Percentiles rank a stretch among this genome's conserved stretches.
These are phyloP conservation scores for Crotalus viridis DNA, from an alignment of 2,113 vertebrate species.

Conservation along the genomic window DNA sequence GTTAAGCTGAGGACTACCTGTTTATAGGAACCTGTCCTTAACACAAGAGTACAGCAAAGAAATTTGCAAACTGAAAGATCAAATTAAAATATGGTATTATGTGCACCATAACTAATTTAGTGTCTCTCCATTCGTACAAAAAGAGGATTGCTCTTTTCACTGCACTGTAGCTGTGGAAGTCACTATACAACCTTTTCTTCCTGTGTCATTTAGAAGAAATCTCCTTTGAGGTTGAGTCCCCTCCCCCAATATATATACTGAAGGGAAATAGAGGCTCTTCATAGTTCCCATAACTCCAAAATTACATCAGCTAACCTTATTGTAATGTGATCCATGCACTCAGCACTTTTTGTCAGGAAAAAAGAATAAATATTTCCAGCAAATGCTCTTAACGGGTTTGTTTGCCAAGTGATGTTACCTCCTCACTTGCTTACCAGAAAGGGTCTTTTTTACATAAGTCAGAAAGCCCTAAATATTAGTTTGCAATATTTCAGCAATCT, in stretches of 20 bases:
- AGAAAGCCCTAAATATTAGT: slow-evolving; percentile 45
- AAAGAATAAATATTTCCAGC: slow-evolving; percentile 62
- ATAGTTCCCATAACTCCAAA: slow-evolving; percentile 33
- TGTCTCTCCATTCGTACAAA: not conserved
- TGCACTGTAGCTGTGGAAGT: not conserved
- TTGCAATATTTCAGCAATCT: not conserved
- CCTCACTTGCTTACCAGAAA: slow-evolving; percentile 50
- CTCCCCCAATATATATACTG: slow-evolving; percentile 17
- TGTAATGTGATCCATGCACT: slow-evolving; percentile 38
- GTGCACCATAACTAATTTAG: not conserved
- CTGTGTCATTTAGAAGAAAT: not conserved
- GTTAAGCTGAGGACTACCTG: not conserved
- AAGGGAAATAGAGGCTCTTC: slow-evolving; percentile 13
- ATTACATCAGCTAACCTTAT: slow-evolving; percentile 35
- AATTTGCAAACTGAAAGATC: not conserved
- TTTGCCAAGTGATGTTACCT: slow-evolving; percentile 60
- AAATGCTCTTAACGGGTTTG: slow-evolving; percentile 68
- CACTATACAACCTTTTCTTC: not conserved
- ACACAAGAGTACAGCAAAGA: not conserved
- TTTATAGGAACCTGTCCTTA: not conserved
- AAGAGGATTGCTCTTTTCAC: not conserved
- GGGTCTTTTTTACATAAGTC: slow-evolving; percentile 48
- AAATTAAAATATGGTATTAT: not conserved
- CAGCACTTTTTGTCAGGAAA: slow-evolving; percentile 53
- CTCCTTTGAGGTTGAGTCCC: slow-evolving; percentile 43